Base-by-base conservation (phyloP, 2,113 vertebrate genomes). In the Spilogale gracilis region DNA sequence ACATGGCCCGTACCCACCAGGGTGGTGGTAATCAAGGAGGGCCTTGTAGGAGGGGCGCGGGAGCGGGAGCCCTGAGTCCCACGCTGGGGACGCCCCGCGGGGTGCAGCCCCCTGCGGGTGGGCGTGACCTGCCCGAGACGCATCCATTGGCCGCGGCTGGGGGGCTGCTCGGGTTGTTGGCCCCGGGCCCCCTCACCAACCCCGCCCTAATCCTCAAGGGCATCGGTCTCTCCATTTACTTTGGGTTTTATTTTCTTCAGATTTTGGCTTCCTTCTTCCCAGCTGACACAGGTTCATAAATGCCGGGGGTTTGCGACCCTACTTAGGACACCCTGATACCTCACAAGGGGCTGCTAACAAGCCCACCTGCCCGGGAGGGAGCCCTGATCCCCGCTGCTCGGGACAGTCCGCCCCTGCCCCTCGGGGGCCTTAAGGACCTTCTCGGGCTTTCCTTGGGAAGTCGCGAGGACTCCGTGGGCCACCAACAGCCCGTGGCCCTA, bases 61-160 rank as follows among this genome's bases (percentile, higher is more conserved):
- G 6, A 71, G 1, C 14, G 6, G 1, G 32, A 71, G 67, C 17
- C 67, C n/a, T 18, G n/a, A 20, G 32, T 48, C 16, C 6, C 23
- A 23, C 45, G 45, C 45, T 2, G 45, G 17, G 32, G 17, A 5
- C 32, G 8, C n/a, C 30, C 14, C 6, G 25, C 6, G 25, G 0
- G 48, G 74, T 6, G 25, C 48, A 1, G 48, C 23, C 45, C 25
- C 0, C 20, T 0, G 3, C 9, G 20, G 79, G 17, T 0, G 5
- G 63, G 27, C 27, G 27, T 32, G 63, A 32, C 13, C 5, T 27
- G 14, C 5, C 13, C 27, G 16, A 69, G 67, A 18, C 0, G 3
- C 16, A 18, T 9, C 32, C 3, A 9, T 38, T 38, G 38, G 38
- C 38, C 3, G 16, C 6, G 67, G 7, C 16, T 3, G 16, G 3